Evolutionary conservation across 2,113 vertebrate genomes (phyloP).

Genomic region (Rhodinocichla rosea): DNA sequence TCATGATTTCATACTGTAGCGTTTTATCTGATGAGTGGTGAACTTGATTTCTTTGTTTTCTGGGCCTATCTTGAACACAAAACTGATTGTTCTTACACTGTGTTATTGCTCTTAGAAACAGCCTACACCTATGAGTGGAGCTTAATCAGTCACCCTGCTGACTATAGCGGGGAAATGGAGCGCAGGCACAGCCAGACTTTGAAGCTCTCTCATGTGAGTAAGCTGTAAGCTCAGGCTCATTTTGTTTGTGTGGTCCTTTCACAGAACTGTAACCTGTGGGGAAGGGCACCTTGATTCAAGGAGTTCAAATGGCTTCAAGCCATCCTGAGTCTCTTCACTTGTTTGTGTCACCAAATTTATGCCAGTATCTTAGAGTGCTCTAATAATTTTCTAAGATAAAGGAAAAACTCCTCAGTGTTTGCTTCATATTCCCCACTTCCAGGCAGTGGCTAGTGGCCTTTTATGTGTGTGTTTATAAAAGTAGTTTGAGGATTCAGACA

Average conservation of each 20-base stretch:
- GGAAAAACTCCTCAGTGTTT: background rate
- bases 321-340: background rate
- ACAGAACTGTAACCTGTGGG: background rate
- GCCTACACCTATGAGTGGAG: constrained; percentile 78
- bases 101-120: constrained; percentile 60
- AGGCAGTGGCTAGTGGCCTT: background rate
- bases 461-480: background rate
- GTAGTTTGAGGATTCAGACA: background rate
- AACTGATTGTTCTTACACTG: background rate
- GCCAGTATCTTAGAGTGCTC: background rate
- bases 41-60: background rate
- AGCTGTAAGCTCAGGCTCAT: background rate
- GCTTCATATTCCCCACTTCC: background rate
- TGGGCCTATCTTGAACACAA: background rate
- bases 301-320: background rate
- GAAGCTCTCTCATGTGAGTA: constrained; percentile 74
- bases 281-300: background rate
- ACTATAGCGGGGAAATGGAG: constrained; percentile 74
- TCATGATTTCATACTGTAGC: background rate
- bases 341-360: background rate
- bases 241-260: background rate
- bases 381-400: background rate
- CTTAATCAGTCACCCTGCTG: constrained; percentile 70
- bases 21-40: background rate
- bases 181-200: constrained; percentile 61